phyloP scores from a whole-genome alignment of 2,113 vertebrate genomes.

The Campylomormyrus numenius region DNA sequence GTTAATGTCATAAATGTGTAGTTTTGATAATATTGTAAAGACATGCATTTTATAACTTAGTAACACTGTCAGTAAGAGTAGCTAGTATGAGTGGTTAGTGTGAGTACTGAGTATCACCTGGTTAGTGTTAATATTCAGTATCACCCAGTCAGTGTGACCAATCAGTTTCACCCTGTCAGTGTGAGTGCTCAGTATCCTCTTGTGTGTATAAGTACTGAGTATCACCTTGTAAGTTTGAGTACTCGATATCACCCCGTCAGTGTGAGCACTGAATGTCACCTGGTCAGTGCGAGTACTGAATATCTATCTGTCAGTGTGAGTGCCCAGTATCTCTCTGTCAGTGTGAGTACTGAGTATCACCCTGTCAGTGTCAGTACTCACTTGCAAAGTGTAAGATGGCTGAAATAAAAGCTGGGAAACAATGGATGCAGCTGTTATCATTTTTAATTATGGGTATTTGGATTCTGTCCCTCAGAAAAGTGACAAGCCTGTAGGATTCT shows the following conservation, averaged over 20 bases:
- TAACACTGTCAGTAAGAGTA: neutral
- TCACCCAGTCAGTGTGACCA: neutral
- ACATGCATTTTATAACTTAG: neutral
- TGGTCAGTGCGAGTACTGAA: neutral
- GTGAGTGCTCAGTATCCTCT: neutral
- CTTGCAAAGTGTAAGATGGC: neutral
- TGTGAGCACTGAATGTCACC: neutral
- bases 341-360: neutral
- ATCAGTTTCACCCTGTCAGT: neutral
- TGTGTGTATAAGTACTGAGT: neutral
- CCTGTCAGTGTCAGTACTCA: neutral
- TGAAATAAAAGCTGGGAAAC: neutral
- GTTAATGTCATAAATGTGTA: neutral
- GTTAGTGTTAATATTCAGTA: neutral
- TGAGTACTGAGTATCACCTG: neutral
- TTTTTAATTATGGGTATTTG: conserved; percentile 12
- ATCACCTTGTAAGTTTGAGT: neutral
- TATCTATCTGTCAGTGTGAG: neutral
- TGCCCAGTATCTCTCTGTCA: neutral
- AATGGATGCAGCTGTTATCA: neutral
- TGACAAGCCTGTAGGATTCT: neutral
- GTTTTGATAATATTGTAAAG: neutral
- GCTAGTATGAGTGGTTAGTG: neutral
- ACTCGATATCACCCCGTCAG: neutral
- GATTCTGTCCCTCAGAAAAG: neutral